A percentile compares a stretch with the other conserved stretches of the same genome.
phyloP scores from a whole-genome alignment of 1,140 invertebrate genomes.

The Phocides pigmalion region DNA sequence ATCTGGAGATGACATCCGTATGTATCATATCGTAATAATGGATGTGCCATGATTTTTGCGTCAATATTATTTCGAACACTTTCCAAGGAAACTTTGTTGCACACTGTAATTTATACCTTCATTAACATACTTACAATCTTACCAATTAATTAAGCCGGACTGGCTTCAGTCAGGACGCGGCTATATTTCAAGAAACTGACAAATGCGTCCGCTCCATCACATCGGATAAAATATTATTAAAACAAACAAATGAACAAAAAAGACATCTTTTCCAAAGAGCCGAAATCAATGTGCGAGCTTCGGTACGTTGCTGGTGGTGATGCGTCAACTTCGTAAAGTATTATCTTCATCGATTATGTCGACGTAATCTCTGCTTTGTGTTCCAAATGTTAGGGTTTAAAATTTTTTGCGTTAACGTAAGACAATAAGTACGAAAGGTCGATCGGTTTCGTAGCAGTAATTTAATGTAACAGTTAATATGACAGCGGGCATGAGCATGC shows the following conservation, averaged over 20 bases:
- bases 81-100: slow-evolving; percentile 27
- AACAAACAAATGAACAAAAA: slow-evolving; percentile 83
- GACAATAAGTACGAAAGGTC: slow-evolving; percentile 69
- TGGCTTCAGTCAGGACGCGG: slow-evolving; percentile 54
- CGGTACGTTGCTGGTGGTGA: slow-evolving; percentile 60
- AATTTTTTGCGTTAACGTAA: slow-evolving; percentile 36
- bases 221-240: slow-evolving; percentile 83
- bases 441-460: slow-evolving; percentile 74
- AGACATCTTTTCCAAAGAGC: slow-evolving; percentile 78
- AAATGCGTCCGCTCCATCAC: slow-evolving; percentile 81
- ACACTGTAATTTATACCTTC: slow-evolving; percentile 39
- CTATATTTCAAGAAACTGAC: slow-evolving; percentile 77
- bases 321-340: slow-evolving; percentile 39
- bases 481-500: slow-evolving; percentile 79
- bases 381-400: slow-evolving; percentile 21
- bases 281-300: slow-evolving; percentile 81
- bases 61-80: not conserved
- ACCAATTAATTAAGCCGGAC: slow-evolving; percentile 74
- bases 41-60: not conserved
- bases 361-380: slow-evolving; percentile 34
- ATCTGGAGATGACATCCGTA: slow-evolving; percentile 2
- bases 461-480: slow-evolving; percentile 84
- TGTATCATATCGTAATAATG: not conserved
- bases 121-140: slow-evolving; percentile 54
- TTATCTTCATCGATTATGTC: slow-evolving; percentile 16